These are phyloP conservation scores for Cybosia mesomella DNA, from an alignment of 2,888 invertebrate species.

Conservation along the genomic window DNA sequence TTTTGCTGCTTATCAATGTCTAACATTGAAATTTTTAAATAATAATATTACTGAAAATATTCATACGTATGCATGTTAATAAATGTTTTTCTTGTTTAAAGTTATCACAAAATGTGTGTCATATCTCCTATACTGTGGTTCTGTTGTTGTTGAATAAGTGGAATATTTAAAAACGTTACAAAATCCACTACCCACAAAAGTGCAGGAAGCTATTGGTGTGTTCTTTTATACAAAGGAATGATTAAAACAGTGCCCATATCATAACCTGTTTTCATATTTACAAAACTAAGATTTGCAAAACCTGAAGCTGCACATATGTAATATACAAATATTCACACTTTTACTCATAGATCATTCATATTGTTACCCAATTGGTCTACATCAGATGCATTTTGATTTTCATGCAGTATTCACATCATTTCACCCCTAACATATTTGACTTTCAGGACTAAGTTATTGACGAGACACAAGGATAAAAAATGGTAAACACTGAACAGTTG, in stretches of 20 bases:
- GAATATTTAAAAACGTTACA: not conserved
- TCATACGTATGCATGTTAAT: conserved; percentile 47
- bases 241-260: not conserved
- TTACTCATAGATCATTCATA: conserved; percentile 3
- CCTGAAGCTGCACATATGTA: conserved; percentile 7
- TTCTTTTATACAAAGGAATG: not conserved
- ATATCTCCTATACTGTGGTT: conserved; percentile 26
- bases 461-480: conserved; percentile 94
- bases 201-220: not conserved
- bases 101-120: conserved; percentile 28
- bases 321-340: conserved; percentile 9
- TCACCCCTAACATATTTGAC: conserved; percentile 86
- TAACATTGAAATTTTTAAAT: not conserved
- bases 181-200: not conserved
- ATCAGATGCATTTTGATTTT: conserved; percentile 44
- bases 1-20: not conserved
- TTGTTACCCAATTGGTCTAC: conserved; percentile 12
- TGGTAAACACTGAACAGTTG: conserved; percentile 88
- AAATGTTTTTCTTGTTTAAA: conserved; percentile 36
- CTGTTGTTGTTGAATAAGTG: conserved; percentile 8
- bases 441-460: conserved; percentile 96
- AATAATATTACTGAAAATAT: not conserved
- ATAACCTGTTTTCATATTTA: not conserved
- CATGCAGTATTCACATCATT: conserved; percentile 72
- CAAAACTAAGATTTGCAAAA: conserved; percentile 1